Evolutionary conservation across 2,113 vertebrate species (phyloP).

Genomic region (Nycticorax nycticorax): DNA sequence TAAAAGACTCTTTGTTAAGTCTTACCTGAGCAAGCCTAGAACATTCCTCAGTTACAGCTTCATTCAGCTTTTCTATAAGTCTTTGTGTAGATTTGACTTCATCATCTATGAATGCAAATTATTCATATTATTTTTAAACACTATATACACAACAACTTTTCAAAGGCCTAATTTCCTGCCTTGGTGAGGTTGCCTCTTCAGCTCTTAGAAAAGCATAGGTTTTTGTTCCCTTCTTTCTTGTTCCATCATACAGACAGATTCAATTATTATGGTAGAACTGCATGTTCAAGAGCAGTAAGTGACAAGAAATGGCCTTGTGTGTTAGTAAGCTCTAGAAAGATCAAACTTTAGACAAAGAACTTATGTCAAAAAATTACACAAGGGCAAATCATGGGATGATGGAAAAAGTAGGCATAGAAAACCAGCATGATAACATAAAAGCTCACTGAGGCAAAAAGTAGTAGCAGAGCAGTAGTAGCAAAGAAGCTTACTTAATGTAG

Average conservation of each 20-base stretch:
- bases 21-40: slow-evolving; percentile 75
- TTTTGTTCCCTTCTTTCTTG: background rate
- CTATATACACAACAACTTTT: background rate
- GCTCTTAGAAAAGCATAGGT: background rate
- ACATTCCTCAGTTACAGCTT: slow-evolving; percentile 83
- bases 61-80: slow-evolving; percentile 75
- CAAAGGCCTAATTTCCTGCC: background rate
- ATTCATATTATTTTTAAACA: background rate
- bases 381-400: background rate
- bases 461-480: background rate
- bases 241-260: background rate
- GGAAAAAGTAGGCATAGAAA: background rate
- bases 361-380: background rate
- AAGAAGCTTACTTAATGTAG: background rate
- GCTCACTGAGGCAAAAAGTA: background rate
- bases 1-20: background rate
- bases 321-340: background rate
- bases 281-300: background rate
- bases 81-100: slow-evolving; percentile 68
- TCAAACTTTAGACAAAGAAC: background rate
- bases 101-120: slow-evolving; percentile 57
- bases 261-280: background rate
- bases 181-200: background rate
- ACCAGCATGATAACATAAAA: background rate
- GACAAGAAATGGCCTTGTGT: background rate